A percentile compares a stretch with the other conserved stretches of the same genome.
Evolutionary conservation across 2,888 invertebrate species (phyloP).

Genomic region (Caenorhabditis auriculariae): DNA sequence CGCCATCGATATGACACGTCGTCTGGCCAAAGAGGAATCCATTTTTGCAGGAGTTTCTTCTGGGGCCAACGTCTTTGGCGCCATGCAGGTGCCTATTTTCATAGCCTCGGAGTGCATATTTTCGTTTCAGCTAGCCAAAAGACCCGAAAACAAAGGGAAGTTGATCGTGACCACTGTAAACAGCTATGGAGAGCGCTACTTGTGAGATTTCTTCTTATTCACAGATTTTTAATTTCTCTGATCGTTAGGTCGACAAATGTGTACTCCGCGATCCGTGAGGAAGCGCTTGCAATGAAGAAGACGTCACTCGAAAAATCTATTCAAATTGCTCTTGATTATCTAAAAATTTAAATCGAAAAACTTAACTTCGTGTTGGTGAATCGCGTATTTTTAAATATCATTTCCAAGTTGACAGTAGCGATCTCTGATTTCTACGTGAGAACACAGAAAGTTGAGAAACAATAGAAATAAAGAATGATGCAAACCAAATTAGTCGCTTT

Average conservation of each 20-base stretch:
- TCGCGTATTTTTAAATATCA: no score
- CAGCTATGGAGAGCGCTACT: conserved; percentile 55
- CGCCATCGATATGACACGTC: conserved; percentile 56
- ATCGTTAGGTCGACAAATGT: conserved; percentile 39
- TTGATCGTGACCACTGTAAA: conserved; percentile 56
- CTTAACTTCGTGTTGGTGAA: no score
- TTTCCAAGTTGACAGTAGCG: no score
- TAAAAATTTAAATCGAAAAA: no score
- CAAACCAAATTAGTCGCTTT: no score
- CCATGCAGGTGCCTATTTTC: conserved; percentile 14
- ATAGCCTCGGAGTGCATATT: conserved; percentile 45
- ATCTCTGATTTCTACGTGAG: no score
- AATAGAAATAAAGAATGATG: no score
- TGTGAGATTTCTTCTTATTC: conserved; percentile 26
- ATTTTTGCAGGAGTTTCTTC: conserved; percentile 42
- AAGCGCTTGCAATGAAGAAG: conserved; percentile 30
- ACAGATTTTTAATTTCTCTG: not conserved
- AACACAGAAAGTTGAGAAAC: no score
- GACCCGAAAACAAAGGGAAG: conserved; percentile 57
- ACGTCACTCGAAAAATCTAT: conserved; percentile 29
- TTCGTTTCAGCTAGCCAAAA: conserved; percentile 52
- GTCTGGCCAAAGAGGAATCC: conserved; percentile 56
- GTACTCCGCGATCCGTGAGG: conserved; percentile 45
- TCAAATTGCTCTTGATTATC: conserved; percentile 24
- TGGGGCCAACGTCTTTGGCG: conserved; percentile 56